Evolutionary conservation across 2,113 vertebrate species (phyloP), one percentile per base, ranked within the genome.

Genomic region (Turnix velox): DNA sequence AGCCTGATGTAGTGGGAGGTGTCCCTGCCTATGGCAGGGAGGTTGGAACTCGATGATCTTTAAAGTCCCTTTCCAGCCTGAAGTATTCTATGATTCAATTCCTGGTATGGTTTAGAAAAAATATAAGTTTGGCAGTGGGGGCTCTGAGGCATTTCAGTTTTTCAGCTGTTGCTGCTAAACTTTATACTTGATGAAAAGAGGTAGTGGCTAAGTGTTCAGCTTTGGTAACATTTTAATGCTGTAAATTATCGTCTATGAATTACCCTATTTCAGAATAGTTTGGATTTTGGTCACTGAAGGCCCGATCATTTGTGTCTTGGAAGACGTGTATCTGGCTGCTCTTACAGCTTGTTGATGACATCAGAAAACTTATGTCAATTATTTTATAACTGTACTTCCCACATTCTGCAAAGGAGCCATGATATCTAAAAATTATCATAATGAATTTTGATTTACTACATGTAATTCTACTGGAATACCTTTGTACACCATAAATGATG

Each of bases 361-460:
- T 42, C 39, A 84, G 28, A 80, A 78, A 81, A 0, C 0, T 48
- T 43, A 0, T 37, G 28, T 40, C 30, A 43, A 0, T 81, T 84
- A 25, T 59, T 67, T 71, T 22, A 51, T 30, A 74, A 40, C 35
- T 78, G 7, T 65, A 8, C 84, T 81, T 91, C 45, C 17, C 18
- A 58, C n/a, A 12, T 52, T 91, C 49, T 52, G 40, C 12, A 68
- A 28, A 65, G 28, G 57, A 84, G 25, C 55, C 5, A 1, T 2
- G 1, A 1, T 46, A 37, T 65, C 69, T 87, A 85, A 54, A 67
- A 78, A 59, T 81, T 30, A 15, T 7, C 3, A 0, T 24, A 22
- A 24, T 9, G 43, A 52, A 5, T n/a, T 92, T 59, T 91, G 30
- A 30, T 84, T 48, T 67, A 10, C 14, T 68, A 3, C 1, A 0